Evolutionary conservation across 2,797 vertebrate species (phyloP), one percentile per base, ranked within the genome.

Genomic region (Sebastes trivittatus): DNA sequence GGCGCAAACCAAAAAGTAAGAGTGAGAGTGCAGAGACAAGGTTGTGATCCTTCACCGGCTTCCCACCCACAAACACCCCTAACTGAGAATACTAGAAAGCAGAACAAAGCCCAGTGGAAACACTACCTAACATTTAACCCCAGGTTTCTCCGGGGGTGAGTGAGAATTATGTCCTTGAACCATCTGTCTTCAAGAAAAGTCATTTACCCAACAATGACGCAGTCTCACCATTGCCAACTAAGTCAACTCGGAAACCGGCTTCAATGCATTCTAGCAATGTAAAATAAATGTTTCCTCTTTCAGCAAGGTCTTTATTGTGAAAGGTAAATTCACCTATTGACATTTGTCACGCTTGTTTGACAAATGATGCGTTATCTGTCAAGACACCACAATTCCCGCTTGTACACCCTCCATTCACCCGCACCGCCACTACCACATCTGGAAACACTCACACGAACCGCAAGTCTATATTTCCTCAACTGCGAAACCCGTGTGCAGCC

Each of bases 391-490:
- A 78, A 72, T 85, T 88, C 75, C 80, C 25, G 4, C 69, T 78
- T 81, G 88, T 87, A 52, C 79, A 87, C 76, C 67, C 16, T 80
- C 38, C 52, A 60, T 64, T 88, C 75, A 83, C 75, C 70, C 62
- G 32, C 63, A 68, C 69, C 10, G 62, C 36, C 56, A 34, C 42
- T 20, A 46, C 74, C 76, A 87, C 95, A 95, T 96, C 94, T 96
- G 94, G 93, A 95, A 95, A 84, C 83, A 88, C 85, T 95, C 78
- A 79, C 55, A 81, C 72, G 81, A 84, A 90, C 89, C 56, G 46
- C 36, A 76, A 81, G 91, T 86, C 92, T 90, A 82, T 90, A 93
- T 87, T 92, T 93, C 91, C 75, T 93, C 62, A 65, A 88, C 79
- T 84, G 82, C 79, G 77, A 90, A 89, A 83, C 80, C 63, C 3